These are phyloP conservation scores for Kryptolebias marmoratus DNA, from an alignment of 2,113 vertebrate species.

Conservation along the genomic window DNA sequence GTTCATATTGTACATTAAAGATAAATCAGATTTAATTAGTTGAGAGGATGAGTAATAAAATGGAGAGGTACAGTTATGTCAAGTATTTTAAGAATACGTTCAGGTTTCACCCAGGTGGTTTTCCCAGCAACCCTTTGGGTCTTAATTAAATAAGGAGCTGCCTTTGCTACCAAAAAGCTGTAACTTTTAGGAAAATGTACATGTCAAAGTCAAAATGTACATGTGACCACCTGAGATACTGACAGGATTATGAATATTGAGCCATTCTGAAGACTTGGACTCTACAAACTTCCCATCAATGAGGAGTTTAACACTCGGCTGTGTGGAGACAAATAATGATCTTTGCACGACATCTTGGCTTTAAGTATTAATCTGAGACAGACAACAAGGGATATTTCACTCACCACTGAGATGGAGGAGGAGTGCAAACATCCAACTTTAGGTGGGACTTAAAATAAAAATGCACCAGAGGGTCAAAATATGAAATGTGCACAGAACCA, in stretches of 20 bases:
- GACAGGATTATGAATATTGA: slow-evolving; percentile 96
- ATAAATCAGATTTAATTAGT: not conserved
- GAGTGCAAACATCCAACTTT: slow-evolving; percentile 66
- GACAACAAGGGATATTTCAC: slow-evolving; percentile 6
- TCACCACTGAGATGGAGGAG: slow-evolving; percentile 78
- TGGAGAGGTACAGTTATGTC: not conserved
- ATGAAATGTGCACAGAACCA: not conserved
- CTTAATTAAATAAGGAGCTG: too few relatives aligned
- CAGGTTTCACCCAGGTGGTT: too few relatives aligned
- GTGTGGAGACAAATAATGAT: slow-evolving; percentile 15
- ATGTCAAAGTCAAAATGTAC: not conserved
- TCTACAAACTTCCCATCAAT: slow-evolving; percentile 97
- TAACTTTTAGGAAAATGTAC: not conserved
- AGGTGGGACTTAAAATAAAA: slow-evolving; percentile 34
- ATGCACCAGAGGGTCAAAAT: slow-evolving; percentile 25
- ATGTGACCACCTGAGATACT: slow-evolving; percentile 62
- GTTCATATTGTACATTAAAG: not conserved
- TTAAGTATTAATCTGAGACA: not conserved
- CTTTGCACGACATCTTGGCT: not conserved
- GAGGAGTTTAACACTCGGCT: slow-evolving; percentile 94
- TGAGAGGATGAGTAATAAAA: not conserved
- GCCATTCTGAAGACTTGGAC: slow-evolving; percentile 92
- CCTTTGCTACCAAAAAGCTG: not conserved
- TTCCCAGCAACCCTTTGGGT: too few relatives aligned
- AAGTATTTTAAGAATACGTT: too few relatives aligned